Evolutionary conservation across 1,140 invertebrate species (phyloP).

Genomic region (Solenopsis invicta): DNA sequence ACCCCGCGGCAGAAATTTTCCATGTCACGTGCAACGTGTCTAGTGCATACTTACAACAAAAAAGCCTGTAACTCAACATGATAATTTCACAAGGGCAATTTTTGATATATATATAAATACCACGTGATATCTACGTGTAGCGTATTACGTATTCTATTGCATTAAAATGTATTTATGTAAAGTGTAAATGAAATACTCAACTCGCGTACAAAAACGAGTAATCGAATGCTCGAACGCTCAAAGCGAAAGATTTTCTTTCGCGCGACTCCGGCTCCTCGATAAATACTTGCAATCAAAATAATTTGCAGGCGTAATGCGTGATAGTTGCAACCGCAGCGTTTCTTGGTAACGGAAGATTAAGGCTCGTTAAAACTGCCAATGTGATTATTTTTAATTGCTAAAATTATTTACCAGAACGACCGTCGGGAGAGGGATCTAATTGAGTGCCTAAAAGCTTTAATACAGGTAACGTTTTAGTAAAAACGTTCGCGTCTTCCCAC

Average conservation of each 20-base stretch:
- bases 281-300: conserved; percentile 31
- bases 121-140: background rate
- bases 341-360: conserved; percentile 30
- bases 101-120: background rate
- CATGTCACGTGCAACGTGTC: conserved; percentile 21
- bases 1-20: conserved; percentile 29
- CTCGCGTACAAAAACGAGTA: background rate
- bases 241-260: background rate
- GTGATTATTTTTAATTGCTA: conserved; percentile 49
- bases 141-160: background rate
- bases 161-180: background rate
- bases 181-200: background rate
- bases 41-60: background rate
- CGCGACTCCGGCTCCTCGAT: background rate
- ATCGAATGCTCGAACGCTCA: background rate
- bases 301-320: conserved; percentile 30
- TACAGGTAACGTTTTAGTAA: conserved; percentile 15
- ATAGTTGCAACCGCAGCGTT: background rate
- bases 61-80: background rate
- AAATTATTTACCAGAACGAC: conserved; percentile 7
- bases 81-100: conserved; percentile 6
- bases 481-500: conserved; percentile 12
- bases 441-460: conserved; percentile 37
- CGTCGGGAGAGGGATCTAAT: background rate
- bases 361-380: background rate